These are phyloP conservation scores for Heliconius eleuchia DNA, from an alignment of 1,140 invertebrate genomes.

Conservation along the genomic window DNA sequence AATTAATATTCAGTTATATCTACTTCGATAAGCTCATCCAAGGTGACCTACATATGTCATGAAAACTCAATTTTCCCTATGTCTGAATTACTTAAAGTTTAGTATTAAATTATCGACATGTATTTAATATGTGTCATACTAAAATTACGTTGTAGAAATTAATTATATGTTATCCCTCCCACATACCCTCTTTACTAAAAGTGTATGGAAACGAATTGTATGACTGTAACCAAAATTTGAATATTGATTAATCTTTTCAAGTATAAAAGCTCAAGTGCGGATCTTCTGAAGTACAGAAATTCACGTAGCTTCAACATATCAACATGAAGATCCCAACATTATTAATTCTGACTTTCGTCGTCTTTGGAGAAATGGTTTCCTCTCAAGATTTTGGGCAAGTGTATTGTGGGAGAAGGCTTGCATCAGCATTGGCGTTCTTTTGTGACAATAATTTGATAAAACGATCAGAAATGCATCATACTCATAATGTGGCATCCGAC, in stretches of 20 bases:
- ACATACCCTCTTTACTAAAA: not conserved
- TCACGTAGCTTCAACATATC: not conserved
- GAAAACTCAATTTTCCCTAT: not conserved
- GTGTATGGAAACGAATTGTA: not conserved
- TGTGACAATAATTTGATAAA: conserved; percentile 35
- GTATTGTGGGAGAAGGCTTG: conserved; percentile 36
- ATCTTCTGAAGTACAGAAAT: not conserved
- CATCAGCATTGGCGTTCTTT: conserved; percentile 26
- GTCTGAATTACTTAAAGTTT: too few species aligned
- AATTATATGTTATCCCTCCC: not conserved
- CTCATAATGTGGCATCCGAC: not conserved
- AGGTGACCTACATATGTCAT: not conserved
- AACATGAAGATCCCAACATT: conserved; percentile 30
- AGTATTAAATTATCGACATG: too few species aligned
- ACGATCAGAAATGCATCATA: conserved; percentile 15
- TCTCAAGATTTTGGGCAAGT: conserved; percentile 16
- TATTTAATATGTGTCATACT: too few species aligned
- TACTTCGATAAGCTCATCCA: not conserved
- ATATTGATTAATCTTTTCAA: not conserved
- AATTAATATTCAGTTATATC: conserved; percentile 21
- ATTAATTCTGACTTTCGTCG: conserved; percentile 9
- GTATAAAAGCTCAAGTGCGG: conserved; percentile 14
- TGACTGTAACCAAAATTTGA: not conserved
- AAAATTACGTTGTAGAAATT: not conserved
- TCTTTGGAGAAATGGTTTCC: not conserved